Conservation (phyloP, 2,888 invertebrate species). For the Melitaea athalia region DNA sequence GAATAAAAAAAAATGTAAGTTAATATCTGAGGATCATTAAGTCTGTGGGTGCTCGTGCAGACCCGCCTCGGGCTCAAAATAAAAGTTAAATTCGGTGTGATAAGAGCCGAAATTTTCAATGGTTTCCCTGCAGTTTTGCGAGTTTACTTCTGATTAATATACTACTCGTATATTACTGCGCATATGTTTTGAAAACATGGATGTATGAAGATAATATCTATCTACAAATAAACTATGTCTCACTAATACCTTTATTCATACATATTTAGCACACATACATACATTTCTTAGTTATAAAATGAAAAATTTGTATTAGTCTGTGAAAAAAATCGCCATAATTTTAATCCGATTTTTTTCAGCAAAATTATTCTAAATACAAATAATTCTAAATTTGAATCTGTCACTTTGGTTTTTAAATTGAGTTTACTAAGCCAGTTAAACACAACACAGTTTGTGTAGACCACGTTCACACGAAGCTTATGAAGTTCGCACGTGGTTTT, state of each 20-base stretch:
- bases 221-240: background rate
- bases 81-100: conserved; percentile 73
- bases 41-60: conserved; percentile 59
- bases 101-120: conserved; percentile 81
- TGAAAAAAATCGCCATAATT: too few species aligned
- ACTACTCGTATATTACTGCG: conserved; percentile 28
- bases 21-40: conserved; percentile 41
- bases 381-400: background rate
- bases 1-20: background rate
- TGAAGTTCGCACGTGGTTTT: conserved; percentile 41
- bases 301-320: too few species aligned
- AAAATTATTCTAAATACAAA: background rate
- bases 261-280: too few species aligned
- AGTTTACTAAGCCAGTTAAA: conserved; percentile 12
- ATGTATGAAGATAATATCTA: background rate
- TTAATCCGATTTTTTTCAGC: too few species aligned
- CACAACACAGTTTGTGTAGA: conserved; percentile 48
- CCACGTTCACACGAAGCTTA: conserved; percentile 58
- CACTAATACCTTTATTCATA: too few species aligned
- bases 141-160: conserved; percentile 37
- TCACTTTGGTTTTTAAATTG: background rate
- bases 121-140: conserved; percentile 67
- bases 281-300: background rate
- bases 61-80: conserved; percentile 73
- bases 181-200: conserved; percentile 24